These are phyloP conservation scores for Mycteria americana DNA, from an alignment of 2,797 vertebrate genomes.

Conservation along the genomic window DNA sequence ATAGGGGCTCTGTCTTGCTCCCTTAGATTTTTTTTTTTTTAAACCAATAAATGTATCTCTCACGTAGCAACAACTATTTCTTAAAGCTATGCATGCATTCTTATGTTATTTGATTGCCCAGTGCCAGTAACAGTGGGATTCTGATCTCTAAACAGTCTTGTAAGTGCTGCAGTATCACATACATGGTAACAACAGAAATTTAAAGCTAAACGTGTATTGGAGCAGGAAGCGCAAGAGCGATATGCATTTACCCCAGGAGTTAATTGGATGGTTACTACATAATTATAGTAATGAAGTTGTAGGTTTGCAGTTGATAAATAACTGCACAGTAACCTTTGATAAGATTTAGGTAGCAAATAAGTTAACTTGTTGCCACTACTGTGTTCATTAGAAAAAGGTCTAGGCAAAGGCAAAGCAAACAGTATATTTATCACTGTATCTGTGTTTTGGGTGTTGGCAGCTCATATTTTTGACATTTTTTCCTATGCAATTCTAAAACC, in stretches of 20 bases:
- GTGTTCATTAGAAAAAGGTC: not conserved
- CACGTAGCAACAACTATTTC: not conserved
- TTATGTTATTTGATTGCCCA: not conserved
- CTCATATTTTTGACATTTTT: not conserved
- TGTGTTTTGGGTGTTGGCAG: not conserved
- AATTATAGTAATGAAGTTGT: not conserved
- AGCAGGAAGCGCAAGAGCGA: not conserved
- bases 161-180: not conserved
- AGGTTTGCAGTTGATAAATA: not conserved
- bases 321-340: not conserved
- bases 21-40: not conserved
- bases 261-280: not conserved
- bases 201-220: not conserved
- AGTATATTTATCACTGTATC: not conserved
- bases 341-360: not conserved
- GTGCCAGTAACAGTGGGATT: not conserved
- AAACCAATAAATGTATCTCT: not conserved
- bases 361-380: not conserved
- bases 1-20: not conserved
- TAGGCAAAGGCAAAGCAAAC: constrained; percentile 5
- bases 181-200: not conserved
- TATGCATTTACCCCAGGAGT: not conserved
- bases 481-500: not conserved
- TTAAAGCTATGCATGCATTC: not conserved
- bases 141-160: not conserved